Evolutionary conservation across 2,888 invertebrate genomes (phyloP), one percentile per base, ranked within the genome.

Genomic region (Synanthedon tipuliformis): DNA sequence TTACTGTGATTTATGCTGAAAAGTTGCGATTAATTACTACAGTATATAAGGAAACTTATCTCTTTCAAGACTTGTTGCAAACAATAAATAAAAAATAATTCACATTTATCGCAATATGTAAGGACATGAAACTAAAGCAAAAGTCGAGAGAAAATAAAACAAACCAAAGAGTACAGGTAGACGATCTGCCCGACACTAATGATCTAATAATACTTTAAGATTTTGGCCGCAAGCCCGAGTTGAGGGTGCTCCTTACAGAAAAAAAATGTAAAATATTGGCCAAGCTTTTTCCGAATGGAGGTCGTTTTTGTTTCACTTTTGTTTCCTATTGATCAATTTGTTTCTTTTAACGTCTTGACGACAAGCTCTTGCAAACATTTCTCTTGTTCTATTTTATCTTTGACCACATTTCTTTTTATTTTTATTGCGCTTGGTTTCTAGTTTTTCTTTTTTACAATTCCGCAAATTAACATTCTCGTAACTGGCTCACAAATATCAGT

Each of bases 161-260:
- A 59, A 63, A 69, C 68, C 60, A 59, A 55, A 59, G 61, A 66
- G 61, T 66, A 60, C 81, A 84, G 82, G 85, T 84, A 84, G 76
- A 75, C 63, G 68, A 61, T 66, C 66, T 60, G 63, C 63, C 66
- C 67, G 75, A 68, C 70, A 68, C 69, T 76, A 77, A 78, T 78
- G 69, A 71, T 79, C 85, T 85, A 85, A 82, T 83, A 81, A 84
- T 85, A 85, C 75, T 69, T 71, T 60, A 61, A 59, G 68, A 50
- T 71, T 71, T 82, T 85, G 85, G 85, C 84, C 66, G 65, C 58
- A 65, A 61, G 67, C 75, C 85, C 82, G 76, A 71, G 61, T 64
- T 70, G 72, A 68, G 70, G 71, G 68, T 72, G 71, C 60, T 61
- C 49, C 49, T 23, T 45, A 45, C 45, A 45, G 11, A 49, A 49